Evolutionary conservation across 2,113 vertebrate genomes (phyloP).

Genomic region (Salvelinus alpinus): DNA sequence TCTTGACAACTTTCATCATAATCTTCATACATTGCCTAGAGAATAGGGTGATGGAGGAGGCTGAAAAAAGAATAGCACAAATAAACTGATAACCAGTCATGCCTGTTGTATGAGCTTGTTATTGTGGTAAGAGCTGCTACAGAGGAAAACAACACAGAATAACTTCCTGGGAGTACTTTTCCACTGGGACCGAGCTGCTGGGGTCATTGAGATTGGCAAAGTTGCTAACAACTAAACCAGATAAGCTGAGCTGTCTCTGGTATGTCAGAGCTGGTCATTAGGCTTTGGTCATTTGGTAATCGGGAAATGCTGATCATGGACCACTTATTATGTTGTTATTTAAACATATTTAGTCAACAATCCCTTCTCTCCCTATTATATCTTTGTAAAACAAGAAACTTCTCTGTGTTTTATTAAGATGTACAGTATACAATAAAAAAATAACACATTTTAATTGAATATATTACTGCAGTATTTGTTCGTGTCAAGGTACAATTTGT

Average conservation of each 20-base stretch:
- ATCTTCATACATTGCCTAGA: neutral
- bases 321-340: neutral
- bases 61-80: neutral
- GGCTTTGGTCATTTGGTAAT: neutral
- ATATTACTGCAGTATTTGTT: no score
- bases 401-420: neutral
- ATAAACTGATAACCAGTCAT: neutral
- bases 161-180: neutral
- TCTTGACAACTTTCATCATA: neutral
- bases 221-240: conserved; percentile 18
- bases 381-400: neutral
- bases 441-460: no score
- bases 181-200: conserved; percentile 9
- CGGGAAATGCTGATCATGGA: neutral
- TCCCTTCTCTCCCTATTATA: neutral
- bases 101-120: neutral
- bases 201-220: conserved; percentile 10
- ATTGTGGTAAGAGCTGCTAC: neutral
- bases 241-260: conserved; percentile 13
- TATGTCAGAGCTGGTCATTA: conserved; percentile 10
- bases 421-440: neutral
- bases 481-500: no score
- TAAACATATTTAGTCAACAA: neutral
- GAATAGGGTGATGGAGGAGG: neutral
- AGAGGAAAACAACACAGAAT: neutral